Base-by-base conservation (phyloP, 2,888 invertebrate genomes). In the Entomobrya multifasciata region DNA sequence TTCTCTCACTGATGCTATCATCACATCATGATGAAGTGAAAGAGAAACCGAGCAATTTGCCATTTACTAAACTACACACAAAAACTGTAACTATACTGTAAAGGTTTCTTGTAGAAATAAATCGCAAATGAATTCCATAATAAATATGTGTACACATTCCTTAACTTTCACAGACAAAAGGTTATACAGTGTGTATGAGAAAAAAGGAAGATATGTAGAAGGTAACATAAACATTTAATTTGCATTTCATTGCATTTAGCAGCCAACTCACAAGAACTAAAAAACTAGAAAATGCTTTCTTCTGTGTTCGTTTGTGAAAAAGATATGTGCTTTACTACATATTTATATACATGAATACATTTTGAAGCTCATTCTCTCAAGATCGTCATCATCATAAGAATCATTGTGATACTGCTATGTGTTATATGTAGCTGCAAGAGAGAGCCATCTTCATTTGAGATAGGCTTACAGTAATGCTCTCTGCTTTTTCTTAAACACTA, bases 181-280 rank as follows among this genome's bases (percentile, higher is more conserved):
- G 36, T 36, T 36, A 36, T 36, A 36, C 36, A 36, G 36, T 36
- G 8, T 36, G 4, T 36, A 30, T 25, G 27, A 67, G 41, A 80
- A 44, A 55, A 55, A n/a, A n/a, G n/a, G n/a, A n/a, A 55, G 17
- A 55, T 27, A 52, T 36, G 36, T 30, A 77, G 41, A 65, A 62
- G 55, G 79, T 49, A 81, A 49, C 41, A 82, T 60, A 72, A 60
- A 74, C 72, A 74, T 82, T 82, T 82, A 82, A 82, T 82, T 82
- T 82, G 82, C 82, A 82, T 82, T 82, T 82, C 82, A 82, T 82
- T 82, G 82, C 74, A 62, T 74, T 82, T 82, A 82, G 62, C 82
- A 70, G 81, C 70, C 49, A 79, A 79, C 47, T 77, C 8, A 65
- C 49, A 47, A 55, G 70, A 62, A 57, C 47, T 67, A 72, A 81